Evolutionary conservation across 2,113 vertebrate species (phyloP).

Genomic region (Aramus guarauna): DNA sequence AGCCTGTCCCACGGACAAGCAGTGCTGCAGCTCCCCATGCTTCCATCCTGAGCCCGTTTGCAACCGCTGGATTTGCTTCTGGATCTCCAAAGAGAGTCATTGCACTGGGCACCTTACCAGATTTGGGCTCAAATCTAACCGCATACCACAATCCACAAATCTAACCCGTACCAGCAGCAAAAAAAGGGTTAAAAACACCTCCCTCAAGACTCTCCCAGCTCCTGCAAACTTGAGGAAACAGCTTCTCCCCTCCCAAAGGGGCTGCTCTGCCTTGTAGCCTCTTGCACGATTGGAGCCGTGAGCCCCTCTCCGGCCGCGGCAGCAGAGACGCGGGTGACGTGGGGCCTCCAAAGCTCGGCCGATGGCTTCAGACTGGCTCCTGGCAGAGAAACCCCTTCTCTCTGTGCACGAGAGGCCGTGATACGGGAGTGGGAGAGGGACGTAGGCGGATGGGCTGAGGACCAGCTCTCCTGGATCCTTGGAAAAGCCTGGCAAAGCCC

Average conservation of each 20-base stretch:
- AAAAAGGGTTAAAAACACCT: not conserved
- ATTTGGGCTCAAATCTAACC: not conserved
- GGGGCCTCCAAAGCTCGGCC: not conserved
- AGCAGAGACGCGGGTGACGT: not conserved
- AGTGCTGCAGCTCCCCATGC: rapidly evolving
- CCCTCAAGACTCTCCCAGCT: not conserved
- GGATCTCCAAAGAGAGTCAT: not conserved
- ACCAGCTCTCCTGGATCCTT: not conserved
- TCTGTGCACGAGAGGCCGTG: rapidly evolving
- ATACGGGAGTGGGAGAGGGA: not conserved
- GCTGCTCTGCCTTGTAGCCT: not conserved
- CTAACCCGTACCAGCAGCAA: not conserved
- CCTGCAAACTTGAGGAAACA: not conserved
- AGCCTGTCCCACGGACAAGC: not conserved
- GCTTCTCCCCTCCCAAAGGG: not conserved
- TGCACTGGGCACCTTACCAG: not conserved
- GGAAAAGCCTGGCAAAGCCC: not conserved
- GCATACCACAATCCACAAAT: not conserved
- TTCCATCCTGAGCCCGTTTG: not conserved
- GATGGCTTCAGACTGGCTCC: not conserved
- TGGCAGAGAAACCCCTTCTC: not conserved
- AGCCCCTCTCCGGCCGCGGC: not conserved
- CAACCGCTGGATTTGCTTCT: not conserved
- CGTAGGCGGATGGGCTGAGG: not conserved
- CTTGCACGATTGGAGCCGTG: rapidly evolving